Conservation (phyloP, 2,113 vertebrate species). For the Pantherophis guttatus region DNA sequence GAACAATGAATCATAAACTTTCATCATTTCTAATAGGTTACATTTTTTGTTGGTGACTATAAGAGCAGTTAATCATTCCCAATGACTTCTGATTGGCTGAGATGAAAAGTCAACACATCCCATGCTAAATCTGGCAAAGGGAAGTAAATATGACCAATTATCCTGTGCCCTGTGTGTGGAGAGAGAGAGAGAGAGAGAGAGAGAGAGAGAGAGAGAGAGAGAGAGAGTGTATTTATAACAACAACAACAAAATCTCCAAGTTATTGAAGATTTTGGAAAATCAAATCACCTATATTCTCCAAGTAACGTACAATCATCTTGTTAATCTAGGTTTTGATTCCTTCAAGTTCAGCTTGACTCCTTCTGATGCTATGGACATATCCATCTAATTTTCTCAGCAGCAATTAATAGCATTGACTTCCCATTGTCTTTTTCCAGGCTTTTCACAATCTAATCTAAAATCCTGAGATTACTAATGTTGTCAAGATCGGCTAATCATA, state of each 20-base stretch:
- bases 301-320: background rate
- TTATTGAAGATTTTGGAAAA: background rate
- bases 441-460: background rate
- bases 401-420: background rate
- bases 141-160: background rate
- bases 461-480: background rate
- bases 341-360: background rate
- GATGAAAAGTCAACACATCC: background rate
- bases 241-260: background rate
- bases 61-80: background rate
- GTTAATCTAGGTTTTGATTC: background rate
- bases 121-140: background rate
- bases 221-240: background rate
- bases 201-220: background rate
- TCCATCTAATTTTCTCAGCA: background rate
- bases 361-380: background rate
- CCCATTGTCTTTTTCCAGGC: background rate
- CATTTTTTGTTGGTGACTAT: background rate
- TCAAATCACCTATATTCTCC: background rate
- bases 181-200: background rate
- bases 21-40: background rate
- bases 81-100: background rate
- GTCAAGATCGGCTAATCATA: background rate
- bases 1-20: background rate
- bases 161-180: background rate